These are phyloP conservation scores for Felis chaus DNA, from an alignment of 2,113 vertebrate species.

Conservation along the genomic window DNA sequence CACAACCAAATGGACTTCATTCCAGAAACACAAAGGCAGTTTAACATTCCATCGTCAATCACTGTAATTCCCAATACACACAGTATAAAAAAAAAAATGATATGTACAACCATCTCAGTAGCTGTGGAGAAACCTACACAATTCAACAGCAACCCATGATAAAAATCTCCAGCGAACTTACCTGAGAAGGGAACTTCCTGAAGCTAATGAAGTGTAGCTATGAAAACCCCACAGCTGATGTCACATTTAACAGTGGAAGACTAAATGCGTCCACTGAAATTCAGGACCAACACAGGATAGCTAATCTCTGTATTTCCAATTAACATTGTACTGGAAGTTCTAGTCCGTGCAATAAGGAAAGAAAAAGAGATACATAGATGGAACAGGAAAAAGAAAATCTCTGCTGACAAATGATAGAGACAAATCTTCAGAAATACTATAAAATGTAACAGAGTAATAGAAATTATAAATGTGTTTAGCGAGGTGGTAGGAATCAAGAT, in stretches of 20 bases:
- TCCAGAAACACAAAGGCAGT: not conserved
- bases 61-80: not conserved
- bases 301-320: not conserved
- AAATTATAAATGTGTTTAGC: not conserved
- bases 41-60: not conserved
- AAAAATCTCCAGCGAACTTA: not conserved
- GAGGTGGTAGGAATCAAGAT: not conserved
- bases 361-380: not conserved
- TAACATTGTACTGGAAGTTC: not conserved
- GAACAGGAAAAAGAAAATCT: not conserved
- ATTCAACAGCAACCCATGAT: not conserved
- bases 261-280: not conserved
- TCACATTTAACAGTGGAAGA: not conserved
- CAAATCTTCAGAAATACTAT: not conserved
- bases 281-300: not conserved
- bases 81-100: not conserved
- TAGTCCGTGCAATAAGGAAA: not conserved
- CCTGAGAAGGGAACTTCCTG: not conserved
- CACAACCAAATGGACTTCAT: not conserved
- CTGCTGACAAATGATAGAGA: not conserved
- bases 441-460: not conserved
- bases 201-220: not conserved
- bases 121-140: not conserved
- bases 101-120: not conserved
- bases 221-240: not conserved